phyloP scores from a whole-genome alignment of 2,797 vertebrate species.

The Varecia variegata region DNA sequence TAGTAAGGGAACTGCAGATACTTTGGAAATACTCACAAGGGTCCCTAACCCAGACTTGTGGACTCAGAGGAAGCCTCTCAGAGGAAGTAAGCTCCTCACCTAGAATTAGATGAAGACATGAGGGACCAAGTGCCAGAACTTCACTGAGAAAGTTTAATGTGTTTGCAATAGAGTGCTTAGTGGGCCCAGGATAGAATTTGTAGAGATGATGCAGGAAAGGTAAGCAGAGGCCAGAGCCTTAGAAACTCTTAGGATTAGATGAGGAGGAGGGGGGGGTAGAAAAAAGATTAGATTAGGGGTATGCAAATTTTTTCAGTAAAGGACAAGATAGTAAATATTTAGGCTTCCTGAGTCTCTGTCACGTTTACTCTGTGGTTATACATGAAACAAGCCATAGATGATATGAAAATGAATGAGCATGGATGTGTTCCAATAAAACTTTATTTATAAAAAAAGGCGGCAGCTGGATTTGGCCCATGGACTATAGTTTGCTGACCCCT shows the following conservation, averaged over 20 bases:
- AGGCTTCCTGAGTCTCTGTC: background rate
- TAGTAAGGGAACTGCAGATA: background rate
- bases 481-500: constrained; percentile 1
- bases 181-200: background rate
- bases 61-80: background rate
- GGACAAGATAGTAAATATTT: background rate
- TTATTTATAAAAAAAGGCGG: constrained; percentile 28
- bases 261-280: too few species aligned
- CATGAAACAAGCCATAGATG: background rate
- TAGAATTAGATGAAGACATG: constrained; percentile 14
- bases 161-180: background rate
- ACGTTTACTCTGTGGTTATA: background rate
- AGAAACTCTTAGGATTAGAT: background rate
- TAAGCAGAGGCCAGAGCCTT: background rate
- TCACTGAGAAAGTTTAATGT: constrained; percentile 43
- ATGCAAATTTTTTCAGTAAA: constrained; percentile 24
- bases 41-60: background rate
- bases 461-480: constrained; percentile 35
- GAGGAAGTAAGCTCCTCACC: background rate
- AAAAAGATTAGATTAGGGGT: background rate
- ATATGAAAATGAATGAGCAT: background rate
- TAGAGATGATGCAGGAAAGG: constrained; percentile 7
- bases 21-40: background rate
- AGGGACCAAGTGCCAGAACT: background rate
- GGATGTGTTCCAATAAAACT: constrained; percentile 31